Percentiles rank a stretch among this genome's conserved stretches.
Conservation (phyloP, 1,140 invertebrate species). For the Drosophila novamexicana region DNA sequence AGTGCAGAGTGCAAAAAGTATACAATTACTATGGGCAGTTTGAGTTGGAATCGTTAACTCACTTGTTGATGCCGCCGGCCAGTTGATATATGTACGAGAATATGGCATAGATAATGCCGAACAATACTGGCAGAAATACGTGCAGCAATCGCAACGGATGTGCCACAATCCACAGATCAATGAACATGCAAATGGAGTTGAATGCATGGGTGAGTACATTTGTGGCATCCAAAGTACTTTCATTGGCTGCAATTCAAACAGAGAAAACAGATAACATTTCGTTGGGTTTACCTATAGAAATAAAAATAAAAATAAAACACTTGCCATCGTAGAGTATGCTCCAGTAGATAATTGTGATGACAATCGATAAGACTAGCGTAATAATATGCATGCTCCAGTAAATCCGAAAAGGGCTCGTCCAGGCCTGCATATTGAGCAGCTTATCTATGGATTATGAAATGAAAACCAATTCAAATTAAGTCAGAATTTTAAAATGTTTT, state of each 20-base stretch:
- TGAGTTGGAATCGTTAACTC: slow-evolving; percentile 43
- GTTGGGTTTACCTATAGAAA: background rate
- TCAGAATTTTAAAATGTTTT: too few relatives aligned
- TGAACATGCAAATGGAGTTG: slow-evolving; percentile 90
- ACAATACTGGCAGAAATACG: slow-evolving; percentile 88
- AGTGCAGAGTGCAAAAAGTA: background rate
- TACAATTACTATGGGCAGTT: background rate
- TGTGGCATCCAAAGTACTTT: slow-evolving; percentile 84
- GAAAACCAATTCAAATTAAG: too few relatives aligned
- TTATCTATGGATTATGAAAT: slow-evolving; percentile 55
- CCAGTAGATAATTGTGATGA: slow-evolving; percentile 88
- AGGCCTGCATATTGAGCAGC: slow-evolving; percentile 63
- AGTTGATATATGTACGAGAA: slow-evolving; percentile 90
- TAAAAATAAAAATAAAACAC: background rate
- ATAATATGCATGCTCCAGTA: slow-evolving; percentile 88
- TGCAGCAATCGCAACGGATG: slow-evolving; percentile 89
- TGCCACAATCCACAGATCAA: slow-evolving; percentile 89
- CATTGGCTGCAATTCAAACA: slow-evolving; percentile 48
- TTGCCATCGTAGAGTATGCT: slow-evolving; percentile 86
- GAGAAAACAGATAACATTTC: background rate
- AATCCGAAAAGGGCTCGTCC: slow-evolving; percentile 84
- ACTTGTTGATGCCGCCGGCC: slow-evolving; percentile 89
- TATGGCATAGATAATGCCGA: slow-evolving; percentile 88
- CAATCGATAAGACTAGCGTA: slow-evolving; percentile 86
- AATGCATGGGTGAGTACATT: slow-evolving; percentile 90